Base-by-base conservation (phyloP, 2,113 vertebrate genomes). In the Synodontis membranacea region DNA sequence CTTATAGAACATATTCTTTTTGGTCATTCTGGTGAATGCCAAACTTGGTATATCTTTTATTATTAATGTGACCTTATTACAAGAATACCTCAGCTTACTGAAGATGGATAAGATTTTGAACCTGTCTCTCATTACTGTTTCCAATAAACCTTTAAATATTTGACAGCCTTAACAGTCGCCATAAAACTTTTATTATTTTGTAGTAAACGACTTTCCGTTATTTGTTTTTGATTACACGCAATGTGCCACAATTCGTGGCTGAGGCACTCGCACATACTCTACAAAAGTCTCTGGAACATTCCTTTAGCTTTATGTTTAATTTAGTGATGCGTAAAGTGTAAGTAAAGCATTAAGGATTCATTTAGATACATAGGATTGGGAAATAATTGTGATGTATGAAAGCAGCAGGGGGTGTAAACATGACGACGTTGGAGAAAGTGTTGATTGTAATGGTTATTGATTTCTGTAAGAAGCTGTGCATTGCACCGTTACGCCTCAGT, bases 371-470 rank as follows among this genome's bases (percentile, higher is more conserved):
- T 76, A 37, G 78, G 10, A 58, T 80, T 39, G 78, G 25, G 78
- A 42, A 80, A 39, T 58, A 58, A 80, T 25, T 54, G 46, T 21
- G 42, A 12, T 37, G 46, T 68, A 66, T 48, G 31, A 54, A 70
- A 83, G 46, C 56, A 15, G 46, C 62, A 70, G 66, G 48, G 48
- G 48, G 48, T 68, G 14, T 83, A 83, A 70, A 72, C 6, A 68
- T 54, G 48, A 83, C 68, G 60, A 52, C 54, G 31, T 72, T 83
- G 8, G 64, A 68, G 64, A 72, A 70, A 37, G 82, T 50, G 31
- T 66, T 68, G 82, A 83, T 83, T 39, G 82, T 83, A 68, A 83
- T 70, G 28, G 62, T 28, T 70, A 83, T 83, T 83, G 82, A 83
- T 83, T 83, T 70, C 64, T 83, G 62, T 48, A 42, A 82, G 80